Percentiles rank a stretch among this genome's conserved stretches.
Evolutionary conservation across 2,888 invertebrate genomes (phyloP).

Genomic region (Tridacna crocea): DNA sequence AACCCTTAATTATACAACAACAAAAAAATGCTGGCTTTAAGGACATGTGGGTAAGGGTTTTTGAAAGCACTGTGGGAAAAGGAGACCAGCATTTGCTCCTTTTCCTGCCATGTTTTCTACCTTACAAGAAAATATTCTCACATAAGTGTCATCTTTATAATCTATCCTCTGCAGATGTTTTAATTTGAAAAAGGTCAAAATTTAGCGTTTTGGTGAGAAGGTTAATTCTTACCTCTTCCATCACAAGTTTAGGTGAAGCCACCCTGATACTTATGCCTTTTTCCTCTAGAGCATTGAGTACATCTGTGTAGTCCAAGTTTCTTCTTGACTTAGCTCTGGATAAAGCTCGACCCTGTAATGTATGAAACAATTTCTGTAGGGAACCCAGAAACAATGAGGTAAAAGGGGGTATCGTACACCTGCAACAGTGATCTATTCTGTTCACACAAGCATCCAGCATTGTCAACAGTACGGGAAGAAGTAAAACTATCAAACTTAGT

Average conservation of each 20-base stretch:
- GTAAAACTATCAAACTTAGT: too few relatives aligned
- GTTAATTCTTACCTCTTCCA: slow-evolving; percentile 92
- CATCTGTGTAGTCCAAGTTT: slow-evolving; percentile 96
- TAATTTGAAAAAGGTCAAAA: too few relatives aligned
- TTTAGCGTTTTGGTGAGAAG: neutral
- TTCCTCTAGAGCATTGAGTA: slow-evolving; percentile 92
- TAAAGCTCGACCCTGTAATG: slow-evolving; percentile 93
- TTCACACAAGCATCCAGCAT: too few relatives aligned
- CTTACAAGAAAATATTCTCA: too few relatives aligned
- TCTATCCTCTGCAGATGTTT: neutral
- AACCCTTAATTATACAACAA: too few relatives aligned
- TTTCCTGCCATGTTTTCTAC: neutral
- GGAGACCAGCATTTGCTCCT: neutral
- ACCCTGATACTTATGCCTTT: slow-evolving; percentile 97
- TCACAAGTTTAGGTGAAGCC: slow-evolving; percentile 99
- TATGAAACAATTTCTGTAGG: slow-evolving; percentile 4
- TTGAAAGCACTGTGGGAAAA: neutral
- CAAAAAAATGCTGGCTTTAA: too few relatives aligned
- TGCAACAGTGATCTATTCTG: too few relatives aligned
- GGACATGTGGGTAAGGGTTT: neutral
- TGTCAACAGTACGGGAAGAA: too few relatives aligned
- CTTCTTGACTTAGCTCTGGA: slow-evolving; percentile 98
- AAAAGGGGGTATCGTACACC: neutral
- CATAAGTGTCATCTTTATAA: too few relatives aligned
- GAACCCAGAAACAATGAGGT: neutral